Conservation (phyloP, 2,113 vertebrate genomes). For the Poeciliopsis occidentalis region DNA sequence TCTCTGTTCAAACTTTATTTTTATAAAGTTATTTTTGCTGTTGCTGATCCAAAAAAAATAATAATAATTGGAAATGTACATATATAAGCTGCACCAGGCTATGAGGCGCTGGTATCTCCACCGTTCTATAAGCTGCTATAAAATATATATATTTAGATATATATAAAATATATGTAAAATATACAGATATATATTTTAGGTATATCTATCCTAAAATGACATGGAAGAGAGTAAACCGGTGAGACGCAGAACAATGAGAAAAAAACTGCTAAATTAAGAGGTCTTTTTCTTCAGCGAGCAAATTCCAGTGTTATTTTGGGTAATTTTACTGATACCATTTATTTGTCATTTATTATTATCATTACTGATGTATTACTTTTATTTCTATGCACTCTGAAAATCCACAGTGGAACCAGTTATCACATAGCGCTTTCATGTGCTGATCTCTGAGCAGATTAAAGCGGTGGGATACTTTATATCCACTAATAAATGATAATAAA, state of each 20-base stretch:
- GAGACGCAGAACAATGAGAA: not conserved
- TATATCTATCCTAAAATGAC: not conserved
- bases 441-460: constrained; percentile 6
- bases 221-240: not conserved
- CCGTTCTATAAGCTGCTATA: too few species aligned
- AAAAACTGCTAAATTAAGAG: not conserved
- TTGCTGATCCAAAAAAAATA: too few species aligned
- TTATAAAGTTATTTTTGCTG: not conserved
- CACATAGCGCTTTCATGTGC: not conserved
- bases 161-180: too few species aligned
- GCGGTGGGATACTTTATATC: constrained; percentile 1
- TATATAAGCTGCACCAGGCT: too few species aligned
- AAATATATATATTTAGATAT: too few species aligned
- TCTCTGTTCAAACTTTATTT: not conserved
- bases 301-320: not conserved
- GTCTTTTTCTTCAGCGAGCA: not conserved
- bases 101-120: too few species aligned
- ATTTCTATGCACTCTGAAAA: constrained; percentile 2
- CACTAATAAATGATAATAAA: constrained; percentile 26
- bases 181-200: too few species aligned
- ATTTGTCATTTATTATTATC: not conserved
- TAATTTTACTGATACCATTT: not conserved
- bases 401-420: not conserved
- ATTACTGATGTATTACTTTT: not conserved
- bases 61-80: too few species aligned